Evolutionary conservation across 2,797 vertebrate genomes (phyloP).

Genomic region (Coluber constrictor): DNA sequence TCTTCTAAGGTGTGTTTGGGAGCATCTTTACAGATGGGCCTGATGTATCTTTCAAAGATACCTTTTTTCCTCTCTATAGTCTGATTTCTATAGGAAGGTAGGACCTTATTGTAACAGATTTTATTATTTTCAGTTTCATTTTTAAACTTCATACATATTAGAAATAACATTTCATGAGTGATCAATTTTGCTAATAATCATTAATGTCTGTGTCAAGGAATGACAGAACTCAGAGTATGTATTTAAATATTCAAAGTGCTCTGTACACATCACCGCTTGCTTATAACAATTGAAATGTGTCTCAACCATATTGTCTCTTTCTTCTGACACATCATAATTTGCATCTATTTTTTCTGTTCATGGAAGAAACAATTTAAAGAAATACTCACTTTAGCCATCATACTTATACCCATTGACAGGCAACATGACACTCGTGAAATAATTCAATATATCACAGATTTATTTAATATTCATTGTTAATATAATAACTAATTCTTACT

Average conservation of each 20-base stretch:
- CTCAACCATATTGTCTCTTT: neutral
- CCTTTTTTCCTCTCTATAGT: neutral
- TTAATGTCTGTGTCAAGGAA: neutral
- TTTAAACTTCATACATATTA: neutral
- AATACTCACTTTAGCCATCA: neutral
- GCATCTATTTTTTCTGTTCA: neutral
- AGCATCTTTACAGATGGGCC: neutral
- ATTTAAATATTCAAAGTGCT: neutral
- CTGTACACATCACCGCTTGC: neutral
- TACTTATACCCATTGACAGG: neutral
- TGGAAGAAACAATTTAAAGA: neutral
- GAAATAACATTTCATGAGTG: neutral
- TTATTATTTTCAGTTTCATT: neutral
- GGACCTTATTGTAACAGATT: neutral
- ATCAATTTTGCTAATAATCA: neutral
- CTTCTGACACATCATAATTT: neutral
- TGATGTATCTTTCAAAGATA: neutral
- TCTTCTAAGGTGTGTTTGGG: neutral
- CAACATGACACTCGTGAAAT: neutral
- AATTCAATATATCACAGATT: neutral
- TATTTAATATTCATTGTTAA: neutral
- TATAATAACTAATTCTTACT: neutral
- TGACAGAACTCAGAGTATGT: neutral
- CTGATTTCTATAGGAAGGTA: neutral
- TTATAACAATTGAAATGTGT: neutral